Base-by-base conservation (phyloP, 2,888 invertebrate species). In the Hydrotaea diabolus region DNA sequence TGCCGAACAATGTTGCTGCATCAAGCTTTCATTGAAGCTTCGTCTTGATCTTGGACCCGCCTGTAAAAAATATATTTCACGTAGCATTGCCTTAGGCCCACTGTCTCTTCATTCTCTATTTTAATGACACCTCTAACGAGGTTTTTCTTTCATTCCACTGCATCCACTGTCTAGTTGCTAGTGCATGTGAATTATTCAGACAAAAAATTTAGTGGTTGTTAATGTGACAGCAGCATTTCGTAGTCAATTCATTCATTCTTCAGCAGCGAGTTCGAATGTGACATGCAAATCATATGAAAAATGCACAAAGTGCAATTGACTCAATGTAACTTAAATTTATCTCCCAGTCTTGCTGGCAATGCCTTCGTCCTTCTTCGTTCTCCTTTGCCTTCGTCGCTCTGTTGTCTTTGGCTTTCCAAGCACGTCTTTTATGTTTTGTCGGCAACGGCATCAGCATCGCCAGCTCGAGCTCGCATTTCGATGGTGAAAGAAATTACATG, bases 401-500 rank as follows among this genome's bases (percentile, higher is more conserved):
- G 31, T 31, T 31, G 15, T 49, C 49, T 49, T 49, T 15, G 31
- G 31, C 43, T 69, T 69, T 39, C 69, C 23, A 43, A 11, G 46
- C 69, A 69, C 69, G 69, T 69, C 69, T 69, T 69, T 69, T 21
- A 46, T 39, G 69, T 69, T 69, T 69, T 69, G 69, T 46, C 69
- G 62, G 62, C 15, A 62, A n/a, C n/a, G 43, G 36, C 43, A 66
- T 66, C 69, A 23, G 19, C 69, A 46, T 69, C 66, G 43, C 17
- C 66, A 66, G 19, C 31, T 31, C n/a, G n/a, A n/a, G n/a, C 69
- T 69, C 69, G 69, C 46, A 46, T 74, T 73, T 79, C 64, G n/a
- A 73, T 82, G 84, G 86, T 80, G 15, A 85, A 83, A 31, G 15
- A 86, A 85, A 85, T 85, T 85, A 85, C 85, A 85, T 85, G 84